Evolutionary conservation across 2,888 invertebrate genomes (phyloP), one percentile per base, ranked within the genome.

Genomic region (Prosapia bicincta): DNA sequence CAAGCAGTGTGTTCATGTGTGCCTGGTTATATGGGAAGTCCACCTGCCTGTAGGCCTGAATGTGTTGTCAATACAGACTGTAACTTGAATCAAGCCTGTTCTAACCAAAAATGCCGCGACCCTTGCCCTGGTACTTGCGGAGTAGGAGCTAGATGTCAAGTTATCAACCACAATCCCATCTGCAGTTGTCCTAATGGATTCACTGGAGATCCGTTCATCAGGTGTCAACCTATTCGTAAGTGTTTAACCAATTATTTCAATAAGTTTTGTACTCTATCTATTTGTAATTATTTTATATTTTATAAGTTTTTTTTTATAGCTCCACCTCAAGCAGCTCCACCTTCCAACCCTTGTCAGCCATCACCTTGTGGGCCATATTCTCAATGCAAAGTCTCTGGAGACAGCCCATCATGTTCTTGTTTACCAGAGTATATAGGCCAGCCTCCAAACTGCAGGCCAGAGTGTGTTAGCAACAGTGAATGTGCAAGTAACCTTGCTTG

Each of bases 51-150:
- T 77, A 79, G 85, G 54, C 85, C 85, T 26, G 87, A 86, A 80
- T 87, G 87, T 80, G 82, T 84, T 25, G 80, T 84, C 13, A 85
- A 91, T 81, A 88, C 92, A 0, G 93, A 94, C 82, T 94, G 94
- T 84, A 85, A 90, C 28, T 85, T 87, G 78, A 89, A 91, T 82
- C 87, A 89, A 83, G 92, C 93, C 0, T 93, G 93, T 81, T 89
- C 90, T 76, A 92, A 92, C 83, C 90, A 91, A 79, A 92, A 92
- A 85, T 94, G 94, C 83, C 88, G 88, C 76, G 90, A 94, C 84
- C 93, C 94, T 15, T 94, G 94, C 82, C 87, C 89, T 20, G 93
- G 92, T 28, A 87, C 91, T 23, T 94, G 94, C 83, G 94, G 93
- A 26, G 86, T 89, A 70, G 88, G 89, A 80, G 91, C 93, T 9